Evolutionary conservation across 2,888 invertebrate genomes (phyloP).

Genomic region (Hirtodrosophila histrioides): DNA sequence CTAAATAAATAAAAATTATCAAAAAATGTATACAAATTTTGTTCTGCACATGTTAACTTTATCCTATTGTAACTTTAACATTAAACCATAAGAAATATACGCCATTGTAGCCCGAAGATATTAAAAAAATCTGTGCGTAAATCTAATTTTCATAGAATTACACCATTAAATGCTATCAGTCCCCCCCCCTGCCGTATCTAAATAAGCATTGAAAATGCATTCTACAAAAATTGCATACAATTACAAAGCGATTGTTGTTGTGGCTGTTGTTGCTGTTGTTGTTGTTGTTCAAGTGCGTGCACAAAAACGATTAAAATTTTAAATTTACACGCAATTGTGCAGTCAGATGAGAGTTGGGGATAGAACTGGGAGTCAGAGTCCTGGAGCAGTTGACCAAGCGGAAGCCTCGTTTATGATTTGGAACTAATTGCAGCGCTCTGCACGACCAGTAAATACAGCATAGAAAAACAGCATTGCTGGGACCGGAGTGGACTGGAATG

Average conservation of each 20-base stretch:
- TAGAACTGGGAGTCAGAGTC: background rate
- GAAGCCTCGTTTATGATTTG: constrained; percentile 76
- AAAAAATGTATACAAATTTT: too few species aligned
- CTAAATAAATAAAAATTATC: too few species aligned
- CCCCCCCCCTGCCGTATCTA: too few species aligned
- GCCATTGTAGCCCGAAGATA: background rate
- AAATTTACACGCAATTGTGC: constrained; percentile 72
- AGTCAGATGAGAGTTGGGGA: constrained; percentile 13
- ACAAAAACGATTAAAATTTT: constrained; percentile 74
- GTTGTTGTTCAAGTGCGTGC: constrained; percentile 51
- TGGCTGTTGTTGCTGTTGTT: constrained; percentile 12
- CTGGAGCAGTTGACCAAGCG: constrained; percentile 50
- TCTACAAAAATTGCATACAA: constrained; percentile 48
- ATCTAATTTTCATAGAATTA: constrained; percentile 11
- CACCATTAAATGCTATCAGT: constrained; percentile 16
- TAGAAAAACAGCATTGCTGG: constrained; percentile 32
- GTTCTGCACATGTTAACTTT: too few species aligned
- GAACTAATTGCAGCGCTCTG: constrained; percentile 72
- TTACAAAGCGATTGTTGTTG: constrained; percentile 40
- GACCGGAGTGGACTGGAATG: background rate
- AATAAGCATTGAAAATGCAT: constrained; percentile 23
- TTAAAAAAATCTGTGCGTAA: constrained; percentile 5
- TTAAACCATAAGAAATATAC: background rate
- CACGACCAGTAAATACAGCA: constrained; percentile 62
- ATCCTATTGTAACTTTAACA: background rate